Base-by-base conservation (phyloP, 2,888 invertebrate genomes). In the Papilio demoleus region DNA sequence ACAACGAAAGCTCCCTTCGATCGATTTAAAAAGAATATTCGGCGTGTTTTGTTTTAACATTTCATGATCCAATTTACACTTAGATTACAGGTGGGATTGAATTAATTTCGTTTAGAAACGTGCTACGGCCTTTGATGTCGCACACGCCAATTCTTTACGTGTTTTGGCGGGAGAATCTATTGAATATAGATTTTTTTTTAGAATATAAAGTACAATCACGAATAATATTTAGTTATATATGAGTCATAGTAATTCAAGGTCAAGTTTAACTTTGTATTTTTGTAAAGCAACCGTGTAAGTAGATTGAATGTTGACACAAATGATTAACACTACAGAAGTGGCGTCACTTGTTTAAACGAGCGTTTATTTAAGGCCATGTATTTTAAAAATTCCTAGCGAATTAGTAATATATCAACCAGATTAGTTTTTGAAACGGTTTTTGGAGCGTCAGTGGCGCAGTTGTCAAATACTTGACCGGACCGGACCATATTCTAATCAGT, bases 11-110 rank as follows among this genome's bases (percentile, higher is more conserved):
- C 78, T 79, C 69, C 53, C 40, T 22, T 22, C 76, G 80, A 82
- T 84, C 83, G 85, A 85, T 88, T 90, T 86, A 80, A 85, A 85
- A 68, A 84, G 86, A 82, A 77, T 77, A 75, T 77, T 76, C 73
- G 73, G 40, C 58, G 63, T 64, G 71, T 71, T 75, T 76, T 76
- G 73, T 72, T 75, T 72, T 71, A 70, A 70, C 71, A 65, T 38
- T 67, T 62, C 62, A 42, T 56, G 31, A 42, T 42, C 40, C 56
- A 38, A 59, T 62, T 62, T 45, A 53, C 60, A 40, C 50, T 61
- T 67, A 17, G 47, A 56, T 62, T 62, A 42, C 31, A 62, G 67
- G 60, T 67, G 56, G 36, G 31, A 62, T 67, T 62, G 67, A 67
- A 67, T 60, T 60, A 9, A 19, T 14, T 59, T 45, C 45, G n/a